Percentiles rank a stretch among this genome's conserved stretches.
Evolutionary conservation across 2,113 vertebrate species (phyloP).

Genomic region (Beaufortia kweichowensis): DNA sequence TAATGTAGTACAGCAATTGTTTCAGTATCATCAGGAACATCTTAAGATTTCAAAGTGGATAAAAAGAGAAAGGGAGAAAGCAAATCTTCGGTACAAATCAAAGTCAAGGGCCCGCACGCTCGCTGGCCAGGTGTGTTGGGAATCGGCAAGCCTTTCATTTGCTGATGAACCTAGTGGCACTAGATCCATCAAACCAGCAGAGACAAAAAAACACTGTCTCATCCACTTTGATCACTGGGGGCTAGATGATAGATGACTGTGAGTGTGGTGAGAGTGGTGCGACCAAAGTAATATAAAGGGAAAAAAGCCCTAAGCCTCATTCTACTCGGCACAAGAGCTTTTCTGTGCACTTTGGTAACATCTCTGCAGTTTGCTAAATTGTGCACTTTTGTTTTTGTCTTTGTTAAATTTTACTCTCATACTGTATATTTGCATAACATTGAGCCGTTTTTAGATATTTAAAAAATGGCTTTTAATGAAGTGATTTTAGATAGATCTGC

Average conservation of each 20-base stretch:
- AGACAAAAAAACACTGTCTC: conserved; percentile 16
- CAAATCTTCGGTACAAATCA: conserved; percentile 35
- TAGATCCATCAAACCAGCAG: conserved; percentile 28
- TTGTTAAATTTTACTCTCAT: not conserved
- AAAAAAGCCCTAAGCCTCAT: conserved; percentile 16
- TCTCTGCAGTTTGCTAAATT: not conserved
- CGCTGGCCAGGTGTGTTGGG: conserved; percentile 5
- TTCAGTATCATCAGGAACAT: not conserved
- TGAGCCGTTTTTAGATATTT: not conserved
- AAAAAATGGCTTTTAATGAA: not conserved
- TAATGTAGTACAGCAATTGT: not conserved
- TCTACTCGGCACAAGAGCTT: not conserved
- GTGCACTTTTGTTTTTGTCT: too few species aligned
- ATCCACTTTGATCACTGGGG: conserved; percentile 35
- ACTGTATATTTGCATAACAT: not conserved
- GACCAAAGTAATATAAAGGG: conserved; percentile 39
- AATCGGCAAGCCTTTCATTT: conserved; percentile 40
- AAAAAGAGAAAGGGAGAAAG: not conserved
- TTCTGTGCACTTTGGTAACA: not conserved
- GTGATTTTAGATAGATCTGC: not conserved
- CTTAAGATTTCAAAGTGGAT: not conserved
- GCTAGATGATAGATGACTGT: conserved; percentile 32
- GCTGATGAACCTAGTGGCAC: conserved; percentile 31
- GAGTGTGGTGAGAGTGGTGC: conserved; percentile 33
- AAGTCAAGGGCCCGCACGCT: conserved; percentile 20